phyloP scores from a whole-genome alignment of 2,797 vertebrate genomes.

The Poliocrania exsul region DNA sequence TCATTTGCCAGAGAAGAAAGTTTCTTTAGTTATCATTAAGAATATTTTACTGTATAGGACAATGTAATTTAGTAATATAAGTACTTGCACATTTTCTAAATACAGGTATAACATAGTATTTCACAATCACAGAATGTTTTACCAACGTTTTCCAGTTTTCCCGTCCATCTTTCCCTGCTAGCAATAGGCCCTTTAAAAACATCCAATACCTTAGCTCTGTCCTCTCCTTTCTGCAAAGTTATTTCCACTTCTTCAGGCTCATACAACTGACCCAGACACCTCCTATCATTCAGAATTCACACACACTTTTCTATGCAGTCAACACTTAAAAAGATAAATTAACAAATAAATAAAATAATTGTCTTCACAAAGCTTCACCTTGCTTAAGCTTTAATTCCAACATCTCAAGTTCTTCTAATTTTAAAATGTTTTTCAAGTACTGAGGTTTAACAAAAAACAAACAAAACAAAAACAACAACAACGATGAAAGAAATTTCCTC shows the following conservation, averaged over 20 bases:
- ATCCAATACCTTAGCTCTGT: background rate
- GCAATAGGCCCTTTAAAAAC: background rate
- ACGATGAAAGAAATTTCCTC: background rate
- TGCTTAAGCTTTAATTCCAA: background rate
- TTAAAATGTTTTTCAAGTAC: background rate
- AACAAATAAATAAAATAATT: background rate
- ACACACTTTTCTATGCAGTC: background rate
- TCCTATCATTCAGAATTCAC: background rate
- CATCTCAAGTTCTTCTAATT: background rate
- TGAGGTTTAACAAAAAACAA: background rate
- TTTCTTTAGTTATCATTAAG: background rate
- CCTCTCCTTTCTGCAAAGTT: background rate
- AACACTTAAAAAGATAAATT: background rate
- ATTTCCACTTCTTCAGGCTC: background rate
- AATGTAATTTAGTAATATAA: background rate
- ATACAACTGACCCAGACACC: background rate
- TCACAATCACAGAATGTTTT: background rate
- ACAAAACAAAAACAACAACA: too few relatives aligned
- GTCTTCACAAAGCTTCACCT: background rate
- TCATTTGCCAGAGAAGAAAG: background rate
- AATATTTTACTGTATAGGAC: background rate
- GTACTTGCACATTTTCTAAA: background rate
- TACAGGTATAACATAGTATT: background rate
- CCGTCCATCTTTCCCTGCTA: background rate
- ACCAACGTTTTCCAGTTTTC: background rate